Evolutionary conservation across 2,888 invertebrate species (phyloP).

Genomic region (Eupelmus urozonus): DNA sequence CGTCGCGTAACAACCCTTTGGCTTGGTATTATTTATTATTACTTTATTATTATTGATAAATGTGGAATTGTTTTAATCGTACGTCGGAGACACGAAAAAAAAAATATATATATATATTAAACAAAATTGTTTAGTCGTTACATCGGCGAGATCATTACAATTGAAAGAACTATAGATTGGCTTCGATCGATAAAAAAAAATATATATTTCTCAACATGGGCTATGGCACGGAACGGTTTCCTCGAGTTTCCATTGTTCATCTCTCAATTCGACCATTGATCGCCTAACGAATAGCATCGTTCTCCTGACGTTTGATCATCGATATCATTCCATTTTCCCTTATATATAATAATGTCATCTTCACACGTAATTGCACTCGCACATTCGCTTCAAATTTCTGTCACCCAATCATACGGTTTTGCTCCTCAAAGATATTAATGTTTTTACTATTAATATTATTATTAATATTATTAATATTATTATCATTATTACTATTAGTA

Average conservation of each 20-base stretch:
- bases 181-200: constrained; percentile 21
- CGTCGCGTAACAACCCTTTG: constrained; percentile 52
- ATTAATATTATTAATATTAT: constrained; percentile 31
- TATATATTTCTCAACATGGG: constrained; percentile 18
- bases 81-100: constrained; percentile 56
- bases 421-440: constrained; percentile 32
- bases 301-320: constrained; percentile 52
- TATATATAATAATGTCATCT: constrained; percentile 35
- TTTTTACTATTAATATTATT: constrained; percentile 33
- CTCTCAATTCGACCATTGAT: constrained; percentile 27
- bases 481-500: constrained; percentile 36
- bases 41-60: constrained; percentile 46
- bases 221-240: constrained; percentile 60
- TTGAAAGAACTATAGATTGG: constrained; percentile 41
- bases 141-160: constrained; percentile 68
- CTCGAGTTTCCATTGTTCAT: neutral
- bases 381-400: constrained; percentile 17
- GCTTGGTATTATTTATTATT: no score
- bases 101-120: constrained; percentile 43
- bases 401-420: constrained; percentile 38
- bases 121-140: constrained; percentile 55
- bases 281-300: constrained; percentile 32
- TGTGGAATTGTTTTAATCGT: constrained; percentile 59
- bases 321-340: constrained; percentile 41
- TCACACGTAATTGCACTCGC: constrained; percentile 27